Evolutionary conservation across 2,113 vertebrate species (phyloP).

Genomic region (Corvus moneduloides): DNA sequence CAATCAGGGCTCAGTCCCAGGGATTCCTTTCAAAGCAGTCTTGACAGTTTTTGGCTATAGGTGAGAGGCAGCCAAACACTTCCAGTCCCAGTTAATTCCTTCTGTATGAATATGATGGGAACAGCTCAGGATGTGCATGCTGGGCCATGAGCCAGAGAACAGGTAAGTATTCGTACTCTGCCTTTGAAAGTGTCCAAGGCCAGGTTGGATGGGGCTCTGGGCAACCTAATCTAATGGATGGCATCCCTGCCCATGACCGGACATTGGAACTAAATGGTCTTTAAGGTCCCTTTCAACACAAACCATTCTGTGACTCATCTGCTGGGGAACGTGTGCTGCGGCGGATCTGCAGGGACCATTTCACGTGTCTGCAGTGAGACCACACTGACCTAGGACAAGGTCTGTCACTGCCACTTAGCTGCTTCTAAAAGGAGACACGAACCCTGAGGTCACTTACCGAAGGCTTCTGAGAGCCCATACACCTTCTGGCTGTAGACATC

Average conservation of each 20-base stretch:
- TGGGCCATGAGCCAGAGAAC: neutral
- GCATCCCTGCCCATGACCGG: neutral
- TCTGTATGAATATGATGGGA: neutral
- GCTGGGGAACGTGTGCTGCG: neutral
- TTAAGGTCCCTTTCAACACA: neutral
- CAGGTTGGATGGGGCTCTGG: neutral
- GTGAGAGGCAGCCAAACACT: neutral
- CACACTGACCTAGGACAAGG: neutral
- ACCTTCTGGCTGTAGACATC: conserved; percentile 99
- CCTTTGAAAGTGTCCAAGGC: neutral
- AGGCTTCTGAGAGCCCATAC: conserved; percentile 92
- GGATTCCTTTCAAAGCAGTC: neutral
- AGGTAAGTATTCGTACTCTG: neutral
- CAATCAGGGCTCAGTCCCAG: neutral
- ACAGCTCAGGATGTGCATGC: neutral
- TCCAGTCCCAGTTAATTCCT: neutral
- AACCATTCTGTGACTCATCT: neutral
- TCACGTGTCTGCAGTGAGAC: neutral
- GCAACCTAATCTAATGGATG: neutral
- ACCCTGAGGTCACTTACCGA: conserved; percentile 77
- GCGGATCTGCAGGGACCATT: neutral
- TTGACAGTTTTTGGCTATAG: neutral
- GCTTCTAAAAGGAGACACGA: neutral
- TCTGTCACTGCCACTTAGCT: neutral
- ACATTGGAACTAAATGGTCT: neutral